Evolutionary conservation across 2,888 invertebrate genomes (phyloP).

Genomic region (Mylabris sibirica): DNA sequence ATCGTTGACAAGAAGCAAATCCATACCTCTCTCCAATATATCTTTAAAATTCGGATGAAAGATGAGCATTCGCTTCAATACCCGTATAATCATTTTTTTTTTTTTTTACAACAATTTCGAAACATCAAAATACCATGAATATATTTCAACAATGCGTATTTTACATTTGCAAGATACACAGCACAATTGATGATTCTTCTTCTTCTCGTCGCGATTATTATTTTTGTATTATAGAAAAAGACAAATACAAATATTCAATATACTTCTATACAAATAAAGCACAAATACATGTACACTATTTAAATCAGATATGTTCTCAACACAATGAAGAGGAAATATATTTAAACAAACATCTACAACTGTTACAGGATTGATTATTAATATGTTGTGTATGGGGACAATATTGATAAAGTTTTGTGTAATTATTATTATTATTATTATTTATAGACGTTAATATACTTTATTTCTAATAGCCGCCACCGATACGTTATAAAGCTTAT

Average conservation of each 20-base stretch:
- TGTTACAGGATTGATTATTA: conserved; percentile 2
- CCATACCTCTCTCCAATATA: too few species aligned
- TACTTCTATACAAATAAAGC: conserved; percentile 33
- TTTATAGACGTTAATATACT: neutral
- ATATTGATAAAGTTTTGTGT: too few species aligned
- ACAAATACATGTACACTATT: conserved; percentile 21
- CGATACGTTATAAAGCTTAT: too few species aligned
- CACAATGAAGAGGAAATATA: neutral
- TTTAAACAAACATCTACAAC: neutral
- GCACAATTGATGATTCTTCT: conserved; percentile 46
- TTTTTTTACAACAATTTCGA: conserved; percentile 2
- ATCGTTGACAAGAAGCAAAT: too few species aligned
- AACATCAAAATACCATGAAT: conserved; percentile 6
- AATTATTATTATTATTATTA: neutral
- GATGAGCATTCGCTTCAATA: neutral
- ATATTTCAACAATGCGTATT: neutral
- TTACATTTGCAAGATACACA: conserved; percentile 36
- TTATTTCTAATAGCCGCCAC: too few species aligned
- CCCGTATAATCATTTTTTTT: neutral
- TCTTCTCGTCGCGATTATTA: neutral
- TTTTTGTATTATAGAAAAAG: neutral
- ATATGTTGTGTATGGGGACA: neutral
- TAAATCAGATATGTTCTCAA: conserved; percentile 15
- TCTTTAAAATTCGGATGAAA: too few species aligned
- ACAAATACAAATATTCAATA: conserved; percentile 5